Conservation (phyloP, 2,888 invertebrate genomes). For the Lasioglossum oenotherae region DNA sequence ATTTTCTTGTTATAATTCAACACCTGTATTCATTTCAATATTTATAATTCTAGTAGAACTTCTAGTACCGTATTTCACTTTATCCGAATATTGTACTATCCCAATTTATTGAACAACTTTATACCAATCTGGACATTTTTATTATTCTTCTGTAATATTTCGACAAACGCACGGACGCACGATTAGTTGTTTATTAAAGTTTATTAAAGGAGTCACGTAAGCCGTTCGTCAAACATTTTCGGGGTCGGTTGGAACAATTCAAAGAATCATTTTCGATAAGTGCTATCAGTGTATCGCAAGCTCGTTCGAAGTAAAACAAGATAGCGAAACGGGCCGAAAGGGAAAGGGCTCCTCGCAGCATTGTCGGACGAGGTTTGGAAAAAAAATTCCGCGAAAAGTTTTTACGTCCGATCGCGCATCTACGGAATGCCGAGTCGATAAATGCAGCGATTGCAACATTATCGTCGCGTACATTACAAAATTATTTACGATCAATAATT, state of each 20-base stretch:
- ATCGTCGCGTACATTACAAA: slow-evolving; percentile 70
- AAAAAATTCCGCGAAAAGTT: slow-evolving; percentile 37
- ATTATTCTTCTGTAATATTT: not conserved
- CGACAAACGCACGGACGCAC: not conserved
- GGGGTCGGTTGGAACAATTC: not conserved
- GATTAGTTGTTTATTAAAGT: not conserved
- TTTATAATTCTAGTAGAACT: too few relatives aligned
- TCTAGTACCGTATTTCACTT: not conserved
- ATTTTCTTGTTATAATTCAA: too few relatives aligned
- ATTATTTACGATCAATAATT: slow-evolving; percentile 73
- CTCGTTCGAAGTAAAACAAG: not conserved
- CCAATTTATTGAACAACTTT: not conserved
- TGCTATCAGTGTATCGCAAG: not conserved
- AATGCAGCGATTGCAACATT: slow-evolving; percentile 68
- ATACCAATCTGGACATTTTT: too few relatives aligned
- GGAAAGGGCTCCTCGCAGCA: not conserved
- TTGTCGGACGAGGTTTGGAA: not conserved
- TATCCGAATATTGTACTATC: not conserved
- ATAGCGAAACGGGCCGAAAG: not conserved
- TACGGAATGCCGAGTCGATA: slow-evolving; percentile 63
- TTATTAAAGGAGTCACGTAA: not conserved
- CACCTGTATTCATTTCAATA: too few relatives aligned
- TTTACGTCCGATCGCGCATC: slow-evolving; percentile 63
- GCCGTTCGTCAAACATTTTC: not conserved
- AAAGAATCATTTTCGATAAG: not conserved